These are phyloP conservation scores for Reticulitermes lucifugus DNA, from an alignment of 2,888 invertebrate genomes.

Conservation along the genomic window DNA sequence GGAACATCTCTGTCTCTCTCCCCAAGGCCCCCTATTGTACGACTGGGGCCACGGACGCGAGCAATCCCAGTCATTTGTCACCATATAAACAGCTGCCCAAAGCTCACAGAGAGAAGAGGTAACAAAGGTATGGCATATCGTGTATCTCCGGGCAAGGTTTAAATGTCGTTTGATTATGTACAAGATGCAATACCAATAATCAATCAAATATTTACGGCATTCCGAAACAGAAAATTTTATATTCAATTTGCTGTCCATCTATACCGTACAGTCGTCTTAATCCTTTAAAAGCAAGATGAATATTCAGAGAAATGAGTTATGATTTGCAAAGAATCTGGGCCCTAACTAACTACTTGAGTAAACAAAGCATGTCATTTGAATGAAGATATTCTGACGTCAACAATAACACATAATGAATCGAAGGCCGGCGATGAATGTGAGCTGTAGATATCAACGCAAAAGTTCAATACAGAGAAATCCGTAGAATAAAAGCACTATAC, in stretches of 20 bases:
- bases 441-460: too few relatives aligned
- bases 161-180: not conserved
- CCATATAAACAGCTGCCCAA: slow-evolving; percentile 8
- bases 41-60: not conserved
- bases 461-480: too few relatives aligned
- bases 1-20: slow-evolving; percentile 16
- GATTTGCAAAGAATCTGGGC: not conserved
- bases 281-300: not conserved
- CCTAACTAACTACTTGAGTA: too few relatives aligned
- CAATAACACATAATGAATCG: too few relatives aligned
- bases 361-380: too few relatives aligned
- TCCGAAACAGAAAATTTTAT: not conserved
- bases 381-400: too few relatives aligned
- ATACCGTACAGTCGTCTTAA: not conserved
- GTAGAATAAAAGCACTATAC: too few relatives aligned
- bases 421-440: too few relatives aligned
- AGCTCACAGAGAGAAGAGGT: not conserved
- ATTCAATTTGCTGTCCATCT: not conserved
- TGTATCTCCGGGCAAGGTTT: not conserved
- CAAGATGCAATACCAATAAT: not conserved
- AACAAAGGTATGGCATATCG: not conserved
- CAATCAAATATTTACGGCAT: slow-evolving; percentile 7
- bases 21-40: not conserved
- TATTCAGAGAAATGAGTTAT: not conserved
- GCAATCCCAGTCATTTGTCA: slow-evolving; percentile 33